phyloP scores from a whole-genome alignment of 2,888 invertebrate species.

The Pyrrhosoma nymphula region DNA sequence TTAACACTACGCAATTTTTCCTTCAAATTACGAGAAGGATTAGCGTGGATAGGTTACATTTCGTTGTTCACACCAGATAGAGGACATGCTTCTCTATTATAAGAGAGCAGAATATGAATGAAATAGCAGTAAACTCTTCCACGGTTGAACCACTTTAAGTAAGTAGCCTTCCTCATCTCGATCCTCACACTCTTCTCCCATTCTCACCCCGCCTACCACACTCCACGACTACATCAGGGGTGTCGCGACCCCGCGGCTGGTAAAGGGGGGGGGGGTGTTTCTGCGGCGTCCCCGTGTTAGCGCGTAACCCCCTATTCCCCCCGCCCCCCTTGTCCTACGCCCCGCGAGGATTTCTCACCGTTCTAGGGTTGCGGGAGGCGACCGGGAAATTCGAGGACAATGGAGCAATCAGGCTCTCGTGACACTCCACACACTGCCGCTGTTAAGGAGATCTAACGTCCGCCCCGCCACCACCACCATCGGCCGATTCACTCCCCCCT shows the following conservation, averaged over 20 bases:
- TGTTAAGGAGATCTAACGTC: neutral
- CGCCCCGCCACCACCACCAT: neutral
- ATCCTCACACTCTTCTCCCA: too few relatives aligned
- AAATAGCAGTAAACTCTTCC: too few relatives aligned
- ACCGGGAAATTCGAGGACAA: constrained; percentile 56
- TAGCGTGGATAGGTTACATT: too few relatives aligned
- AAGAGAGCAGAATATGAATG: too few relatives aligned
- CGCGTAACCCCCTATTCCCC: neutral
- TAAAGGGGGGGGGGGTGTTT: neutral
- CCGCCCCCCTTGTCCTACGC: neutral
- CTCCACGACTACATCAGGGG: neutral
- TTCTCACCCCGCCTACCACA: neutral
- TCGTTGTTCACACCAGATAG: too few relatives aligned
- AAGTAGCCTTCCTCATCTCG: too few relatives aligned
- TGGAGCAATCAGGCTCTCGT: constrained; percentile 65
- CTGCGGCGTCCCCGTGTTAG: neutral
- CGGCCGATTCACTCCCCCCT: neutral
- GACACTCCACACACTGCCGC: constrained; percentile 46
- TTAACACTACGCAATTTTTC: too few relatives aligned
- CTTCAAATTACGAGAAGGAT: too few relatives aligned
- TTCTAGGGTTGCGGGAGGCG: constrained; percentile 60
- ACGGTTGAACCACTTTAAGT: too few relatives aligned
- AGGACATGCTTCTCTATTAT: too few relatives aligned
- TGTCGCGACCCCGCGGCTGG: neutral
- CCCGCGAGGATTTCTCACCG: constrained; percentile 36